Base-by-base conservation (phyloP, 2,113 vertebrate genomes). In the Pungitius pungitius region DNA sequence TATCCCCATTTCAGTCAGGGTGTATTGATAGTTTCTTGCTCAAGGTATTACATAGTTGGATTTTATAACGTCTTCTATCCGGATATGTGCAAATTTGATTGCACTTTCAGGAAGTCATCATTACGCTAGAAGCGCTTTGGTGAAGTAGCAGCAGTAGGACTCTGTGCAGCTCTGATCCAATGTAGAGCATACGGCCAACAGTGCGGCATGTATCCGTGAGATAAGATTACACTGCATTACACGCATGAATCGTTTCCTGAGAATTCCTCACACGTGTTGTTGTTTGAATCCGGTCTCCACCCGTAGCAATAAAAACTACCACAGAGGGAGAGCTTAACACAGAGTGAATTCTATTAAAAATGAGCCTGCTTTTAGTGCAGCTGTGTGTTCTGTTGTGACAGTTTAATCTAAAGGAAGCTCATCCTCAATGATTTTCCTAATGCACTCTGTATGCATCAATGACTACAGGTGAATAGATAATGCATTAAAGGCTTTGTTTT, bases 401-500 rank as follows among this genome's bases (percentile, higher is more conserved):
- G 15, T 60, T 58, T n/a, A 15, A 9, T 18, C 14, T 42, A 11
- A 55, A 33, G 3, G 40, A 42, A 65, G 15, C 22, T n/a, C 51
- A 55, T 37, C 52, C 63, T 69, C 20, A 13, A 6, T 73, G 39
- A 55, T 54, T 69, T 54, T 18, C 37, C 4, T 17, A 7, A 51
- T 24, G 37, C 33, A 33, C 37, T 66, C 9, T 49, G 17, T 17
- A 42, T 56, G 78, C 24, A 47, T 26, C 40, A 72, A 0, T 61
- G 42, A 17, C 57, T 61, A 26, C 22, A 24, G 43, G 30, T 22
- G 27, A 62, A n/a, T 68, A 33, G 57, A 56, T 39, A 39, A 56
- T 24, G n/a, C 54, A 42, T 52, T 39, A 78, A 9, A 49, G 63
- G 17, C n/a, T 45, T 26, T 59, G 33, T 35, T 51, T 73, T n/a